These are phyloP conservation scores for Tinea trinotella DNA, from an alignment of 2,888 invertebrate species.

Conservation along the genomic window DNA sequence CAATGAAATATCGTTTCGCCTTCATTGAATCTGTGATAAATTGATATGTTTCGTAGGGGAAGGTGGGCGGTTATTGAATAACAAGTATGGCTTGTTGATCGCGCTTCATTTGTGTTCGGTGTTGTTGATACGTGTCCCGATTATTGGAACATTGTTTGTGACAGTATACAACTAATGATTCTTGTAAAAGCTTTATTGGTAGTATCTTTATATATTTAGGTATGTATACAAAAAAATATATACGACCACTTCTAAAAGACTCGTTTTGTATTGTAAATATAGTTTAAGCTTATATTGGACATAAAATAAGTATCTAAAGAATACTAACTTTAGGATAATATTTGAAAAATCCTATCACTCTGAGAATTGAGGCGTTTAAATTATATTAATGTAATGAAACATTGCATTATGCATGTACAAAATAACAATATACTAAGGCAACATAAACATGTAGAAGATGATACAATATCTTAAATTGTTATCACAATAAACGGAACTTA, in stretches of 20 bases:
- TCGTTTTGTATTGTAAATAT: no score
- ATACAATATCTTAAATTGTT: neutral
- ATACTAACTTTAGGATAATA: no score
- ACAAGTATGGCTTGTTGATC: slow-evolving; percentile 57
- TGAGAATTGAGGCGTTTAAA: no score
- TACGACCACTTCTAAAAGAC: no score
- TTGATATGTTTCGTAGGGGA: slow-evolving; percentile 52
- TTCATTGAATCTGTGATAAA: slow-evolving; percentile 70
- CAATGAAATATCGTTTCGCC: slow-evolving; percentile 68
- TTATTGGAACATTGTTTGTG: neutral
- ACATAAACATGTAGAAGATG: neutral
- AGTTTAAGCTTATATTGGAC: no score
- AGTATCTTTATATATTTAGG: no score
- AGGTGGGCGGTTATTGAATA: slow-evolving; percentile 64
- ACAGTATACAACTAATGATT: neutral
- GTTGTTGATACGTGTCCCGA: slow-evolving; percentile 25
- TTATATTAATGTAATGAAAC: no score
- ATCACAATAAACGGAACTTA: slow-evolving; percentile 1
- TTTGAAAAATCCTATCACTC: no score
- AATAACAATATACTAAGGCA: neutral
- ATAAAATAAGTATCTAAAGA: no score
- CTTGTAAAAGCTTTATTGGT: slow-evolving; percentile 19
- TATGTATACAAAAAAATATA: no score
- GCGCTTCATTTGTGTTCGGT: slow-evolving; percentile 34
- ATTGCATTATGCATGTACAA: no score